Evolutionary conservation across 2,113 vertebrate genomes (phyloP).

Genomic region (Anoura caudifer): DNA sequence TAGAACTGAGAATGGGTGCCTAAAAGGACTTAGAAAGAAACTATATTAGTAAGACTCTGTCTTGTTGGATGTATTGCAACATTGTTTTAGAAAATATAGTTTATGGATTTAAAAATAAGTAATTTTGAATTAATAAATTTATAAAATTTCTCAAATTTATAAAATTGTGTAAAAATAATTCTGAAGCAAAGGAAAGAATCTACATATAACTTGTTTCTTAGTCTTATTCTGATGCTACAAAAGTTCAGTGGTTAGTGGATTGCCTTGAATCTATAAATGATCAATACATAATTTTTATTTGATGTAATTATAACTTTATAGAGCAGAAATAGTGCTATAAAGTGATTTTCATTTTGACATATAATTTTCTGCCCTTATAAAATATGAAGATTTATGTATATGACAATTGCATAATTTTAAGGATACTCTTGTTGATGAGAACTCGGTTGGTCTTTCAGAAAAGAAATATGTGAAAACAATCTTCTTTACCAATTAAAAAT

Average conservation of each 20-base stretch:
- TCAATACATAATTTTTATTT: neutral
- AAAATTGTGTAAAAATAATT: neutral
- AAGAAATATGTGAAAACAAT: conserved; percentile 64
- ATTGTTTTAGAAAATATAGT: neutral
- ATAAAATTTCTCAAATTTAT: neutral
- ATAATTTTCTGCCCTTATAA: conserved; percentile 35
- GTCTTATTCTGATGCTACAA: neutral
- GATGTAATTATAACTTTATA: neutral
- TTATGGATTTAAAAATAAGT: neutral
- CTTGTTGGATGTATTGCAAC: neutral
- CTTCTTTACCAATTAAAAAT: conserved; percentile 80
- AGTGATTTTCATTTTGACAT: conserved; percentile 20
- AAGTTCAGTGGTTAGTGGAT: neutral
- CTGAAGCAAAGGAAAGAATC: neutral
- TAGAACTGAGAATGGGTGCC: neutral
- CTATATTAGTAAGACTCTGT: neutral
- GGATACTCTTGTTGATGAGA: conserved; percentile 71
- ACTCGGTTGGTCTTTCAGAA: conserved; percentile 66
- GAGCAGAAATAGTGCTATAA: neutral
- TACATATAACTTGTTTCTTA: neutral
- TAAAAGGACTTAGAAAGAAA: neutral
- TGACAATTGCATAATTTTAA: conserved; percentile 67
- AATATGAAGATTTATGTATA: conserved; percentile 45
- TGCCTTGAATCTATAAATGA: neutral
- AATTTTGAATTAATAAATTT: neutral